Base-by-base conservation (phyloP, 2,888 invertebrate species). In the Drosophila incognita region DNA sequence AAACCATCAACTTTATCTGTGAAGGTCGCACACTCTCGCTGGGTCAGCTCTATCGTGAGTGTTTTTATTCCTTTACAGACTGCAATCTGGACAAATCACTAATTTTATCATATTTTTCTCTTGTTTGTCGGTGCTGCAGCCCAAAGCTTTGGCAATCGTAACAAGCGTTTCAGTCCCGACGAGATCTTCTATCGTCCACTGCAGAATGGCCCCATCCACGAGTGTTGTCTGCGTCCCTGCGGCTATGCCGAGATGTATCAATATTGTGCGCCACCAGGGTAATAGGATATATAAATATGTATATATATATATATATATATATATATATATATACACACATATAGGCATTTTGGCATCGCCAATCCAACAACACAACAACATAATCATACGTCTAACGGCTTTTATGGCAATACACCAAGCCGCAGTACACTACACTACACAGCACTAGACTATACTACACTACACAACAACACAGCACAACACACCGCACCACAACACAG, bases 151-250 rank as follows among this genome's bases (percentile, higher is more conserved):
- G 85, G 74, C 7, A 85, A 84, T 56, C 92, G 91, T 60, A 77
- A 79, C 24, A 74, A 90, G 60, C 83, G 89, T 8, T 53, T 61
- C 15, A 64, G 59, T 7, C 49, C 67, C 61, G 86, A 84, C 27
- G 83, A 83, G 49, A 69, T 77, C 49, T 82, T 84, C 52, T 81
- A 82, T 59, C 82, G 86, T 27, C 90, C 90, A 1, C 46, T 85
- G n/a, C 78, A 76, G 51, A 83, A 80, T 65, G 92, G 92, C 6
- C 82, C 91, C 40, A 90, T 87, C 27, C 92, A 92, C 59, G 86
- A 90, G 36, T 93, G 92, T 65, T 93, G 92, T 59, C 85, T 82
- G 4, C 84, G 87, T 24, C 82, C 91, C 35, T 93, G 92, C 72
- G 83, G 90, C 61, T 89, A 87, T 53, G 53, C 79, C 4, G 91